phyloP scores from a whole-genome alignment of 2,113 vertebrate genomes.

The Epinephelus moara region DNA sequence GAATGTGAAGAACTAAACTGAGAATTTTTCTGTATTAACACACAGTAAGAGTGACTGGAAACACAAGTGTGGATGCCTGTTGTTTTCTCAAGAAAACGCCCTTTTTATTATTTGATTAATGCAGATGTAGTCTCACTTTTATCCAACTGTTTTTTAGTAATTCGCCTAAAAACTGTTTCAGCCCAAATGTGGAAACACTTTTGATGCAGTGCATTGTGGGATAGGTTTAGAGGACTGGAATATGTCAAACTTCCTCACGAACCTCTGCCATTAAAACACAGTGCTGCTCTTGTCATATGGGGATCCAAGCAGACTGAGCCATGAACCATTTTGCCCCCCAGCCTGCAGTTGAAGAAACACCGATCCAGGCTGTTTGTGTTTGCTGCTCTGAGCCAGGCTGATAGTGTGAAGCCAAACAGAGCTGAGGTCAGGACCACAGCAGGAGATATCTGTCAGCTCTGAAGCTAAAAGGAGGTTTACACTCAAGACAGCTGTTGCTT shows the following conservation, averaged over 20 bases:
- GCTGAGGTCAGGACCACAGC: slow-evolving; percentile 19
- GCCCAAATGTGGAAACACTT: not conserved
- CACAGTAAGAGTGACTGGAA: not conserved
- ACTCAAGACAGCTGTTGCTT: not conserved
- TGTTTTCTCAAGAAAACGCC: not conserved
- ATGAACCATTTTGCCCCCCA: not conserved
- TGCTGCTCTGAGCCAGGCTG: not conserved
- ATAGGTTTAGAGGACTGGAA: not conserved
- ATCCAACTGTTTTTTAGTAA: not conserved
- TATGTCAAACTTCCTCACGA: slow-evolving; percentile 22
- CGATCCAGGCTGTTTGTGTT: slow-evolving; percentile 11
- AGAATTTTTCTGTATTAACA: not conserved
- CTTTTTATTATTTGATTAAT: not conserved
- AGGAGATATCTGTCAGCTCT: slow-evolving; percentile 17
- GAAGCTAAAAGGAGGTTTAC: not conserved
- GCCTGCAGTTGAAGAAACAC: slow-evolving; percentile 10
- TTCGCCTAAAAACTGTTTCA: not conserved
- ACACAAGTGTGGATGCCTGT: not conserved
- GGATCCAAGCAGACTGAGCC: slow-evolving; percentile 3
- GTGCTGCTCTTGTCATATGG: slow-evolving; percentile 1
- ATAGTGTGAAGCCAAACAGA: slow-evolving; percentile 27
- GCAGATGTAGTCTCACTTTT: not conserved
- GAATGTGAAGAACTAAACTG: not conserved
- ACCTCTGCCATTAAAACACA: slow-evolving; percentile 8
- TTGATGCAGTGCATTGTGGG: slow-evolving; percentile 23